Evolutionary conservation across 2,888 invertebrate species (phyloP).

Genomic region (Opisthograptis luteolata): DNA sequence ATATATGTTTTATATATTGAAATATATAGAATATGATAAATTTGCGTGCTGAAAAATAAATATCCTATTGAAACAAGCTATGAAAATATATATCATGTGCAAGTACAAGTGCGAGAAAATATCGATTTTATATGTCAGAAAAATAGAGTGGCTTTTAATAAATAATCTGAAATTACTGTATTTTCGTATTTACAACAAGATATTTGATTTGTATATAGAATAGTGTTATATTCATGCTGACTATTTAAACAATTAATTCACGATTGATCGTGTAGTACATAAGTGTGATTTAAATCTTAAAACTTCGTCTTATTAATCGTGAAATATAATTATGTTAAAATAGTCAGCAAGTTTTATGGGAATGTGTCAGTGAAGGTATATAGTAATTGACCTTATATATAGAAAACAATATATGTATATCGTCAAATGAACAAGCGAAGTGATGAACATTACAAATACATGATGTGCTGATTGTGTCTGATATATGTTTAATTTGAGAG

Average conservation of each 20-base stretch:
- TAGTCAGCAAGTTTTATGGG: slow-evolving; percentile 37
- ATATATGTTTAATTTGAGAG: slow-evolving; percentile 35
- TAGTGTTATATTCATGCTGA: slow-evolving; percentile 48
- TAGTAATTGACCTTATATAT: slow-evolving; percentile 54
- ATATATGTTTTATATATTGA: slow-evolving; percentile 29
- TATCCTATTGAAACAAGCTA: slow-evolving; percentile 69
- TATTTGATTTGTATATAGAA: slow-evolving; percentile 67
- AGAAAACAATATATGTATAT: slow-evolving; percentile 23
- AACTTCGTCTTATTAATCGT: slow-evolving; percentile 34
- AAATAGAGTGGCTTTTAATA: slow-evolving; percentile 76
- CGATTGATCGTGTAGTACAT: neutral
- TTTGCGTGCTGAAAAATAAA: slow-evolving; percentile 70
- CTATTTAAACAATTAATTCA: slow-evolving; percentile 26
- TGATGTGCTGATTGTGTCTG: slow-evolving; percentile 74
- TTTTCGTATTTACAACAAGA: slow-evolving; percentile 71
- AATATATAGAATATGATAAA: slow-evolving; percentile 47
- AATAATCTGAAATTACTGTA: slow-evolving; percentile 76
- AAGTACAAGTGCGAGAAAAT: slow-evolving; percentile 73
- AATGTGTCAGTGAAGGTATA: slow-evolving; percentile 55
- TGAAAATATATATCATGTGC: slow-evolving; percentile 76
- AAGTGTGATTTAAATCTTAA: neutral
- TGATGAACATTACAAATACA: slow-evolving; percentile 64
- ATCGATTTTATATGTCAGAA: slow-evolving; percentile 74
- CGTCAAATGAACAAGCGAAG: slow-evolving; percentile 34
- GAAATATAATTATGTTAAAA: slow-evolving; percentile 25